Conservation (phyloP, 2,113 vertebrate genomes). For the Pteruthius melanotis region DNA sequence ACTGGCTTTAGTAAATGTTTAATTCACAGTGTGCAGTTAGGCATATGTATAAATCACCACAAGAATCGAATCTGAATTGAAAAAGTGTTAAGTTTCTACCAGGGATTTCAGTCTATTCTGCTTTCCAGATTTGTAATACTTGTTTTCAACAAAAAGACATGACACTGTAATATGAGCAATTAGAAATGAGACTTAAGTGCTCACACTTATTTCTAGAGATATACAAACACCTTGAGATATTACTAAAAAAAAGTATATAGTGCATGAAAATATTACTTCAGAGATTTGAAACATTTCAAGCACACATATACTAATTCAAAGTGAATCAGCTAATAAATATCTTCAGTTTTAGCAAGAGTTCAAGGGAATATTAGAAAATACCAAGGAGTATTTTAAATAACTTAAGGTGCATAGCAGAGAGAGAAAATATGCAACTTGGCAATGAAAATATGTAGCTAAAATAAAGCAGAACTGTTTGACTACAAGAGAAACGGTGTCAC, state of each 20-base stretch:
- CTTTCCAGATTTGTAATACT: not conserved
- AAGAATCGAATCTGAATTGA: not conserved
- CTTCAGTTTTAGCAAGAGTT: not conserved
- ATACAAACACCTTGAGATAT: not conserved
- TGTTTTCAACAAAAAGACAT: not conserved
- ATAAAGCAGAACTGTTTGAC: not conserved
- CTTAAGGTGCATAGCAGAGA: not conserved
- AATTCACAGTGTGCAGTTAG: not conserved
- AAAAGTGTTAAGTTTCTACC: not conserved
- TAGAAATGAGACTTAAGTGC: not conserved
- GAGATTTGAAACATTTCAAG: not conserved
- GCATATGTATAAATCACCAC: not conserved
- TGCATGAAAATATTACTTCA: not conserved
- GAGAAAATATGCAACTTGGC: not conserved
- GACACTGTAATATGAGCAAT: not conserved
- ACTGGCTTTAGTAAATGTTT: not conserved
- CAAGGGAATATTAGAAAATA: not conserved
- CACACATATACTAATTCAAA: not conserved
- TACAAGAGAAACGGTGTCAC: not conserved
- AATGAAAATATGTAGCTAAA: not conserved
- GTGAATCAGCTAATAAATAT: not conserved
- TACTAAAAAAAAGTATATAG: not conserved
- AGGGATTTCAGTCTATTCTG: not conserved
- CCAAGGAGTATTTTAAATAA: not conserved
- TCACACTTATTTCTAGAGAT: not conserved